phyloP scores from a whole-genome alignment of 2,888 invertebrate genomes.

The Meteorus colon region DNA sequence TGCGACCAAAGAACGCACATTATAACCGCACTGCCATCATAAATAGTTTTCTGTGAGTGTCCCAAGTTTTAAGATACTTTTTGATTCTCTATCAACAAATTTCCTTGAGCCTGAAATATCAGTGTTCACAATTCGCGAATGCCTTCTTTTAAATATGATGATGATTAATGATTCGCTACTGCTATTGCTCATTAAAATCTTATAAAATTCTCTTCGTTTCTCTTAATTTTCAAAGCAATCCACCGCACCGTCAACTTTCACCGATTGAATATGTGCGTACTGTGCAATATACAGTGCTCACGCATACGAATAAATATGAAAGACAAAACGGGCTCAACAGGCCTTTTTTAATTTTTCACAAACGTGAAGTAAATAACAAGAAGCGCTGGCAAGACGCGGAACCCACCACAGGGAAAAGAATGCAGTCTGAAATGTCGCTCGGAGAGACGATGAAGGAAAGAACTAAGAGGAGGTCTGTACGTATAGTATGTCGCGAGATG shows the following conservation, averaged over 20 bases:
- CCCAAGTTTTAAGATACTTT: conserved; percentile 10
- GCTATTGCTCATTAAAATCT: too few species aligned
- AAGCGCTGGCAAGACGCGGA: conserved; percentile 41
- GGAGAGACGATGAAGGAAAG: conserved; percentile 33
- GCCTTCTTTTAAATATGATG: not conserved
- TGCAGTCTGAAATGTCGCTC: conserved; percentile 46
- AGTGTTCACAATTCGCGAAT: not conserved
- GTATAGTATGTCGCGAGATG: conserved; percentile 44
- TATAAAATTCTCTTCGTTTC: too few species aligned
- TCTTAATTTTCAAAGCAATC: conserved; percentile 33
- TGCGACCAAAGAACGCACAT: conserved; percentile 53
- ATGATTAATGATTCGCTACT: not conserved
- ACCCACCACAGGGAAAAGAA: conserved; percentile 44
- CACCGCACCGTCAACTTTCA: conserved; percentile 60
- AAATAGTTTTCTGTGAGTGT: conserved; percentile 53
- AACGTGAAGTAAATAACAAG: conserved; percentile 62
- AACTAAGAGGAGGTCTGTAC: conserved; percentile 32
- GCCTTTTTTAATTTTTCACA: conserved; percentile 59
- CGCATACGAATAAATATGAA: conserved; percentile 50
- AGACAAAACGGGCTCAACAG: conserved; percentile 25
- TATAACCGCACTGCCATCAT: conserved; percentile 52
- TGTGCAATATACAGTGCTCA: conserved; percentile 44
- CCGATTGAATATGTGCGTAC: conserved; percentile 49
- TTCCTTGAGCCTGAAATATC: not conserved
- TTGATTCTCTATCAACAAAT: conserved; percentile 23